Conservation (phyloP, 2,888 invertebrate genomes). For the Tiliacea aurago region DNA sequence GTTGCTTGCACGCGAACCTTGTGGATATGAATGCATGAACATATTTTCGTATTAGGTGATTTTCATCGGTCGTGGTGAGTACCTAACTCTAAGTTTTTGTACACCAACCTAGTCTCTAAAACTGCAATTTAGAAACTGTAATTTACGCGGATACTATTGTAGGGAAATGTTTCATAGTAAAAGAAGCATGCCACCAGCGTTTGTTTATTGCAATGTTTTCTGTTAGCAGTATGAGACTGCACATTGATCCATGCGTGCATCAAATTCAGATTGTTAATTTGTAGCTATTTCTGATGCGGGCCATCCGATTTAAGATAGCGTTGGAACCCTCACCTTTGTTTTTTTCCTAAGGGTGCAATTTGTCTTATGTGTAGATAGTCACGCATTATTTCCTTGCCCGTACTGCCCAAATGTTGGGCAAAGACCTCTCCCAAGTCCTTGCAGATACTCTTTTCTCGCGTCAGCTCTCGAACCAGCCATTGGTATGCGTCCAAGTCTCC, state of each 20-base stretch:
- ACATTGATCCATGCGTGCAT: background rate
- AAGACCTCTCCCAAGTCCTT: background rate
- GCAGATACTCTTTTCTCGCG: too few relatives aligned
- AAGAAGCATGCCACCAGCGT: background rate
- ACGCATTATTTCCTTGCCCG: background rate
- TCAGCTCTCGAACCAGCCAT: background rate
- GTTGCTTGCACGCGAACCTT: slow-evolving; percentile 55
- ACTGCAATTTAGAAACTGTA: background rate
- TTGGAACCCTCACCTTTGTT: background rate
- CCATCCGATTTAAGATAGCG: background rate
- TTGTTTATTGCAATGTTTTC: slow-evolving; percentile 18
- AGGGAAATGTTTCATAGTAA: background rate
- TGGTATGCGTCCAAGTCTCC: background rate
- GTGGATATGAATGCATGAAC: slow-evolving; percentile 47
- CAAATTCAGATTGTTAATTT: background rate
- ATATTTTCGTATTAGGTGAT: slow-evolving; percentile 55
- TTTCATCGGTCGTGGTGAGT: slow-evolving; percentile 54
- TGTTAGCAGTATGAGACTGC: background rate
- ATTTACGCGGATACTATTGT: background rate
- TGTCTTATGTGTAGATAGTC: background rate
- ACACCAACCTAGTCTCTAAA: background rate
- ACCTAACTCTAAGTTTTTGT: slow-evolving; percentile 33
- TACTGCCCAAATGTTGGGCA: background rate
- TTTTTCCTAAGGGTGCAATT: background rate
- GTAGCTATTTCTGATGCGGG: background rate